Base-by-base conservation (phyloP, 2,888 invertebrate species). In the Hydropsyche betteni region DNA sequence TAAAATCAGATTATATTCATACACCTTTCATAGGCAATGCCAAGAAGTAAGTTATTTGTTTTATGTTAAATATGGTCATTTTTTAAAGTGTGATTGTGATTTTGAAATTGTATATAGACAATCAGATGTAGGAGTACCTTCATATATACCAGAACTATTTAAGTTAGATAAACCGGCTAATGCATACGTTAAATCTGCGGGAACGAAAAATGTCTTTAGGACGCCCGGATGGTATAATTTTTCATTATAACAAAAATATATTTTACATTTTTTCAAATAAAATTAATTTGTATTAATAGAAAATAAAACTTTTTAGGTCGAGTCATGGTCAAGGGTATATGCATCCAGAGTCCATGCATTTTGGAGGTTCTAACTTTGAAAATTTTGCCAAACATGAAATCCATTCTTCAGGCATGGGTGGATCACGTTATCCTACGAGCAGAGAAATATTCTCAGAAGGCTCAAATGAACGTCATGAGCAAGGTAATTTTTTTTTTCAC, bases 81-180 rank as follows among this genome's bases (percentile, higher is more conserved):
- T 24, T 2, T 24, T 24, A 24, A 2, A 24, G 24, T 24, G 24
- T 24, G n/a, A 51, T 12, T 51, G n/a, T 51, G n/a, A 12, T 51
- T 51, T 51, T 51, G 8, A n/a, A 51, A 51, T 51, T 51, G 51
- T 51, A n/a, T 12, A 51, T 51, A 76, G 78, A 44, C 73, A 58
- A 50, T 74, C 78, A 8, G 79, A 79, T 76, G 72, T 76, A 12
- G 76, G 79, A 5, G 55, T 77, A 0, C 79, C 79, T 4, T 24
- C 70, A 10, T 68, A 77, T 69, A 12, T 77, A 2, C 77, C 77
- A 16, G 64, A 71, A 7, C 68, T 74, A 68, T 68, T 77, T 16
- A 77, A 77, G 52, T 68, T 36, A 10, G 73, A 50, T 34, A 64
- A 74, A 70, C 68, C n/a, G 34, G 70, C 76, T 16, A 68, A 50